Evolutionary conservation across 2,888 invertebrate genomes (phyloP).

Genomic region (Euplagia quadripunctaria): DNA sequence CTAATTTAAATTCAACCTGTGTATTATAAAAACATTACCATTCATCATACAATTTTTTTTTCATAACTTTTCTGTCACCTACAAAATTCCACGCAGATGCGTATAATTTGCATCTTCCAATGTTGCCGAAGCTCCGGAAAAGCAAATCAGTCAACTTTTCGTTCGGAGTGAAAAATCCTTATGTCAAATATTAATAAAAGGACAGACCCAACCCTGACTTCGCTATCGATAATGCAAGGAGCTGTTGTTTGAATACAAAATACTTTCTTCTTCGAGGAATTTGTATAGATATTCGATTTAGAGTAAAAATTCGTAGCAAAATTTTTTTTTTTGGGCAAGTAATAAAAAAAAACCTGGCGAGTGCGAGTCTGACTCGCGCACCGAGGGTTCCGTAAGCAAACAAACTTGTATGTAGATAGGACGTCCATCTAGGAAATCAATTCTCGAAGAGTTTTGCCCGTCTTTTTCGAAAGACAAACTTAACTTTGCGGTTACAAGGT

Average conservation of each 20-base stretch:
- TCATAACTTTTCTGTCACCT: slow-evolving; percentile 5
- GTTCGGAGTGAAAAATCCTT: slow-evolving; percentile 2
- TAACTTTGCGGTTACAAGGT: no score
- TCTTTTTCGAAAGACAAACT: no score
- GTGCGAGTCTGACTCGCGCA: no score
- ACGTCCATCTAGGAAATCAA: no score
- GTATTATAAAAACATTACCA: not conserved
- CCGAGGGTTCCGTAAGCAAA: no score
- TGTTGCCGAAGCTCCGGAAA: slow-evolving; percentile 8
- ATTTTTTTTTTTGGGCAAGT: not conserved
- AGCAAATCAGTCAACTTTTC: slow-evolving; percentile 15
- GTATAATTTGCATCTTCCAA: not conserved
- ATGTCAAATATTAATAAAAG: slow-evolving; percentile 37
- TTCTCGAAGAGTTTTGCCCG: no score
- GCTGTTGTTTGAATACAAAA: slow-evolving; percentile 16
- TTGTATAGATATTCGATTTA: not conserved
- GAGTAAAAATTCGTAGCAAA: not conserved
- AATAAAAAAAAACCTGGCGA: no score
- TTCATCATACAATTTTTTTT: slow-evolving; percentile 1
- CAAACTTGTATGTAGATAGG: no score
- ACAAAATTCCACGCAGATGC: not conserved
- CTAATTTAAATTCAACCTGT: not conserved
- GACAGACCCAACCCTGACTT: slow-evolving; percentile 12
- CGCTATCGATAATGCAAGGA: slow-evolving; percentile 10
- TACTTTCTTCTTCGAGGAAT: slow-evolving; percentile 8